Conservation (phyloP, 2,888 invertebrate genomes). For the Diadegma fenestrale region DNA sequence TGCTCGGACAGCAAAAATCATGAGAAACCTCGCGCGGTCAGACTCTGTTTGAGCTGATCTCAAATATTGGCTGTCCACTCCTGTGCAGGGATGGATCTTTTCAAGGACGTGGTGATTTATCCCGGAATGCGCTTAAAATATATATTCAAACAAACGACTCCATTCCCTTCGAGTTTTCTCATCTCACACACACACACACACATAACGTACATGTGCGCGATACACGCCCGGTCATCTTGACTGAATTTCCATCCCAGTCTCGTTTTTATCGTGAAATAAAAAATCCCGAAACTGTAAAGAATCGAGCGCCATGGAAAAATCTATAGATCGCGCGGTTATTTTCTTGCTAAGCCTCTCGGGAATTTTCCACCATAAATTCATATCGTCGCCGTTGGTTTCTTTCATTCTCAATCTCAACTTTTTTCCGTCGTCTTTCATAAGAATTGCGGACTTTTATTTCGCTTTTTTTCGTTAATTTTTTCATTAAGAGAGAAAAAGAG, state of each 20-base stretch:
- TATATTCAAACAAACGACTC: slow-evolving; percentile 79
- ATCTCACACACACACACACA: slow-evolving; percentile 6
- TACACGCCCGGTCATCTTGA: slow-evolving; percentile 59
- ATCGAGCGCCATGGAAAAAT: slow-evolving; percentile 46
- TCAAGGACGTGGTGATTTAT: slow-evolving; percentile 60
- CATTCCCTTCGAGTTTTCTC: slow-evolving; percentile 64
- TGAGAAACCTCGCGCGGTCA: slow-evolving; percentile 19
- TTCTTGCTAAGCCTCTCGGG: background rate
- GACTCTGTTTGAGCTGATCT: slow-evolving; percentile 66
- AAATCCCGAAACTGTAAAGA: slow-evolving; percentile 35
- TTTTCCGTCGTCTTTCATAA: background rate
- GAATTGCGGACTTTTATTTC: slow-evolving; percentile 3
- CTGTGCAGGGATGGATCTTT: slow-evolving; percentile 71
- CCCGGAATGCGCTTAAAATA: slow-evolving; percentile 79
- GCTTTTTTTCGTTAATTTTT: background rate
- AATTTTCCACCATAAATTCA: background rate
- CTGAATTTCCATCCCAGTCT: slow-evolving; percentile 53
- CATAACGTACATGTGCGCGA: slow-evolving; percentile 26
- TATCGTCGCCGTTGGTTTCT: background rate
- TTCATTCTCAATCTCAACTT: background rate
- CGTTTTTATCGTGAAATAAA: background rate
- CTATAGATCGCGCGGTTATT: background rate
- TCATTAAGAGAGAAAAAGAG: slow-evolving; percentile 14
- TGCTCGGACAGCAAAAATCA: slow-evolving; percentile 11
- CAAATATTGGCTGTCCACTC: slow-evolving; percentile 80